Evolutionary conservation across 1,140 invertebrate species (phyloP).

Genomic region (Bombyx mandarina): DNA sequence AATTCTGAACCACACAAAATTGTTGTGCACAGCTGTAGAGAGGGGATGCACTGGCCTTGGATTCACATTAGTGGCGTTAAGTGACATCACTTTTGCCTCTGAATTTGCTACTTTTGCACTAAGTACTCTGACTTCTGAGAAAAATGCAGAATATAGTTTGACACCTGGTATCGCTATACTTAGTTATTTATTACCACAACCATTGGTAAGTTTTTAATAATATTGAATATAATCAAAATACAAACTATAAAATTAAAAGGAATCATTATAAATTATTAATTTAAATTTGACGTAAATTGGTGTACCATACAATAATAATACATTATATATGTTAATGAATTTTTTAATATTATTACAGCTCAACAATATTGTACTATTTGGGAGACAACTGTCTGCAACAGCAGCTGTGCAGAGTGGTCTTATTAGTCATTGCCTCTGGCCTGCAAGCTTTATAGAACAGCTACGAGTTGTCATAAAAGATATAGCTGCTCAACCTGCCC

Average conservation of each 20-base stretch:
- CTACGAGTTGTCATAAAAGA: constrained; percentile 74
- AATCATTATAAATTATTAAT: background rate
- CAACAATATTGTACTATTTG: constrained; percentile 78
- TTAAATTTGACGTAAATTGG: background rate
- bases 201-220: constrained; percentile 26
- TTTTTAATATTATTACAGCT: constrained; percentile 66
- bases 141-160: constrained; percentile 17
- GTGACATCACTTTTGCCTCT: constrained; percentile 47
- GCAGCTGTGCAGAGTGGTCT: constrained; percentile 80
- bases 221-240: background rate
- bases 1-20: constrained; percentile 37
- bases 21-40: constrained; percentile 39
- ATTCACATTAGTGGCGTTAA: constrained; percentile 42
- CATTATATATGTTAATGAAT: background rate
- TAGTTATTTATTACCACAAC: constrained; percentile 23
- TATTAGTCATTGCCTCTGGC: constrained; percentile 80
- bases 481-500: constrained; percentile 74
- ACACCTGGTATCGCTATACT: constrained; percentile 33
- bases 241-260: background rate
- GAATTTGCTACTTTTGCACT: constrained; percentile 37
- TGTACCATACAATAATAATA: background rate
- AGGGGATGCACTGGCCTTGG: constrained; percentile 42
- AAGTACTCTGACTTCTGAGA: background rate
- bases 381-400: constrained; percentile 77
- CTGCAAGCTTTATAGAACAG: constrained; percentile 78